Evolutionary conservation across 2,113 vertebrate species (phyloP).

Genomic region (Atractosteus spatula): DNA sequence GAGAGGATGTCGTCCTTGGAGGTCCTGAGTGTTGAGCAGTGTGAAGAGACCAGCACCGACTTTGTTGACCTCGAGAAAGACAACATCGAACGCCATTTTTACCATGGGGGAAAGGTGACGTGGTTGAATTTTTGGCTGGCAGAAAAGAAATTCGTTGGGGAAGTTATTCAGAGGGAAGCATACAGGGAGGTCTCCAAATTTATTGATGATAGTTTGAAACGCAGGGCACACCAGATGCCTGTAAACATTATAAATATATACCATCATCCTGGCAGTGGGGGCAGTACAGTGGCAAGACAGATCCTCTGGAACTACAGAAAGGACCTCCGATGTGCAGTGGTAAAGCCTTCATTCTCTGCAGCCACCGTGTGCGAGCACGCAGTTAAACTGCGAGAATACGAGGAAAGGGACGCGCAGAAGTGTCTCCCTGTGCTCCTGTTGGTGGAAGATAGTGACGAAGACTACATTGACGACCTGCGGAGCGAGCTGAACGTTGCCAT

Average conservation of each 20-base stretch:
- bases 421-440: slow-evolving; percentile 74
- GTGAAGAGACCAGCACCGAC: slow-evolving; percentile 53
- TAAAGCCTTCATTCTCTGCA: slow-evolving; percentile 56
- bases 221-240: slow-evolving; percentile 33
- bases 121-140: slow-evolving; percentile 80
- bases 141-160: slow-evolving; percentile 58
- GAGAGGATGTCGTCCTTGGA: slow-evolving; percentile 69
- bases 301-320: slow-evolving; percentile 74
- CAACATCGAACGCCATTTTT: slow-evolving; percentile 65
- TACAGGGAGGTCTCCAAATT: slow-evolving; percentile 50
- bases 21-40: slow-evolving; percentile 69
- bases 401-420: slow-evolving; percentile 58
- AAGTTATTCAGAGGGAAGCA: slow-evolving; percentile 70
- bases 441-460: slow-evolving; percentile 70
- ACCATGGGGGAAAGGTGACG: slow-evolving; percentile 66
- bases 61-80: slow-evolving; percentile 48
- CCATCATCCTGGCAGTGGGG: slow-evolving; percentile 82
- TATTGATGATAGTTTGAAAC: slow-evolving; percentile 43
- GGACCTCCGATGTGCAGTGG: slow-evolving; percentile 65
- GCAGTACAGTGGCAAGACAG: slow-evolving; percentile 77
- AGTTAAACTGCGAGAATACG: slow-evolving; percentile 67
- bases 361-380: slow-evolving; percentile 60
- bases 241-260: slow-evolving; percentile 69
- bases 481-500: slow-evolving; percentile 58
- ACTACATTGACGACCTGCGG: slow-evolving; percentile 67